Evolutionary conservation across 2,888 invertebrate genomes (phyloP), one percentile per base, ranked within the genome.

Genomic region (Spatulosminthurus flaviceps): DNA sequence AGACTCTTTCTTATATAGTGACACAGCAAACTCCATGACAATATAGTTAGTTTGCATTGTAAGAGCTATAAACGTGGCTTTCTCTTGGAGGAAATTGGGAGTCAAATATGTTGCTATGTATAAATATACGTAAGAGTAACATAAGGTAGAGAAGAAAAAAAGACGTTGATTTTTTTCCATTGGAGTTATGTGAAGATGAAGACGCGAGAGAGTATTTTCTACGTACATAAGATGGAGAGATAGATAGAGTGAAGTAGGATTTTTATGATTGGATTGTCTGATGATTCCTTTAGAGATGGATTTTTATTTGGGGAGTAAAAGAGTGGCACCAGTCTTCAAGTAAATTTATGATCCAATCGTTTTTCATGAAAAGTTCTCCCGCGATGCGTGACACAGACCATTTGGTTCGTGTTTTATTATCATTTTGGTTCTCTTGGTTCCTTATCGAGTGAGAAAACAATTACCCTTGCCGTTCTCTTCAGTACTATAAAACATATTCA

Each of bases 391-490:
- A 79, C 79, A 79, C 75, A 76, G 76, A 76, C 79, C 79, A 79
- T 79, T 79, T 79, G 79, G 76, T 76, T 76, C 70, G 79, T 79
- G 79, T 79, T 79, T 79, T 79, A 79, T 79, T 79, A 79, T 79
- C 79, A 79, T 79, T 79, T 79, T 71, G 69, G 51, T 76, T 69
- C 75, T 76, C 41, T 51, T 70, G 34, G 76, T 79, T 75, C 69
- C 75, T 79, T 79, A 79, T 79, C 79, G 79, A 79, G 79, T 79
- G 76, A 75, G 75, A 79, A 79, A 79, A 79, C 79, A 79, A 79
- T 79, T 79, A 79, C 79, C 79, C 74, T 76, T 75, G 43, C 51
- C 43, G 41, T 24, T 66, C 41, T 66, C 26, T 76, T 43, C 67
- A 34, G 24, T 66, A 28, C 76, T 67, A 67, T 76, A 67, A 76